Base-by-base conservation (phyloP, 2,888 invertebrate species). In the Cryptops parisi region DNA sequence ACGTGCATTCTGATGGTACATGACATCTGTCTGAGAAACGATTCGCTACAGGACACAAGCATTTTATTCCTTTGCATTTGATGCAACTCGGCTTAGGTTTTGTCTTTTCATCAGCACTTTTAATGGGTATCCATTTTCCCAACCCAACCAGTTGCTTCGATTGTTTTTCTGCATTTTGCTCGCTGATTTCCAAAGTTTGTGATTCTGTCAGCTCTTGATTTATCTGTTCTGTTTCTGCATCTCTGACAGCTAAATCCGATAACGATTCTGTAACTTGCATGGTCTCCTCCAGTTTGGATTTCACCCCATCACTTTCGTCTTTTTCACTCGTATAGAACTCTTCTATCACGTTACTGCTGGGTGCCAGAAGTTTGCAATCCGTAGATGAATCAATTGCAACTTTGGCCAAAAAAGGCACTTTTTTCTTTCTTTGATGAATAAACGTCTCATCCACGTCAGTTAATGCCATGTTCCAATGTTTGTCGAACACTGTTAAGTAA, bases 391-490 rank as follows among this genome's bases (percentile, higher is more conserved):
- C n/a, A n/a, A n/a, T n/a, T 33, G 33, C 6, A 33, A 33, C 9
- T 15, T 33, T 33, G 6, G 6, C 33, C 33, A 33, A 9, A 33
- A 9, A 33, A 9, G 33, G 33, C 15, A 6, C 15, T 33, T 33
- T 33, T 15, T 33, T 33, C 33, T 33, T 33, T 33, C 15, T 33
- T 15, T 15, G 6, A 33, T 9, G 33, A 9, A 33, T 33, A 15
- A 33, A 33, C 15, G 33, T 52, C 21, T 54, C 54, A 22, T 54
- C 54, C 21, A 53, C 54, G 23, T 54, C 54, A 5, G 17, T 17
- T 51, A 94, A 70, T 3, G 85, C 82, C 61, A 96, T 68, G 71
- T 96, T 96, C 84, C 89, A 91, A 67, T 91, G 89, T 65, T 86
- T 90, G 70, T 96, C 96, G 68, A 88, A 96, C 2, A 86, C 86